Percentiles rank a stretch among this genome's conserved stretches.
Conservation (phyloP, 1,140 invertebrate species). For the Ruditapes philippinarum region DNA sequence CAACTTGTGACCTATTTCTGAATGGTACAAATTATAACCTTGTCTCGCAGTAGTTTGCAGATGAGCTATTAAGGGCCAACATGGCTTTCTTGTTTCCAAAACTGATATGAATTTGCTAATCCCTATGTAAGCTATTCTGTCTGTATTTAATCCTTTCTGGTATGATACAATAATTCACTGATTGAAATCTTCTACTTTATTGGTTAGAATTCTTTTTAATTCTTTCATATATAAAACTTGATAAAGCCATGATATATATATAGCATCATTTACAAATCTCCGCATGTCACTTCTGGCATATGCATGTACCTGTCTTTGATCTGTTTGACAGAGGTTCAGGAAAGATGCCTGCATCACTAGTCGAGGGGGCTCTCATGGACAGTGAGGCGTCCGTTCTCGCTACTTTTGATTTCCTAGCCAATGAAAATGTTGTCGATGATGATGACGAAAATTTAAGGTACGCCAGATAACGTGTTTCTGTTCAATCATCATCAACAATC, state of each 20-base stretch:
- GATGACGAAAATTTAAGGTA: conserved; percentile 88
- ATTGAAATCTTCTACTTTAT: too few relatives aligned
- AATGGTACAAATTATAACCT: too few relatives aligned
- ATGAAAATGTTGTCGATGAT: conserved; percentile 87
- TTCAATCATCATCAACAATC: conserved; percentile 27
- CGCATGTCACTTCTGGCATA: conserved; percentile 13
- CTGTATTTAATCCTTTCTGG: not conserved
- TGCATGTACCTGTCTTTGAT: conserved; percentile 40
- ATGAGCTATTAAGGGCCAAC: too few relatives aligned
- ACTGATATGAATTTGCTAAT: too few relatives aligned
- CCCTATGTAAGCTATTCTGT: not conserved
- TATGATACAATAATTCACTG: too few relatives aligned
- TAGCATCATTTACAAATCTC: not conserved
- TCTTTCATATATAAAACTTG: too few relatives aligned
- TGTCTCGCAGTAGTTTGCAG: too few relatives aligned
- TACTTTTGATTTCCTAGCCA: conserved; percentile 97
- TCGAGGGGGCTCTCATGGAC: conserved; percentile 94
- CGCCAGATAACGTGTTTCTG: conserved; percentile 23
- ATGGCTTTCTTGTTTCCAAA: too few relatives aligned
- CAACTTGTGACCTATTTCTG: too few relatives aligned
- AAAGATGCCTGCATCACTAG: conserved; percentile 73
- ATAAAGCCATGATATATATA: too few relatives aligned
- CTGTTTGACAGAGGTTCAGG: conserved; percentile 64
- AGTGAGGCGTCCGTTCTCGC: conserved; percentile 97
- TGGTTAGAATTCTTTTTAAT: too few relatives aligned